Percentiles rank a stretch among this genome's conserved stretches.
Conservation (phyloP, 2,888 invertebrate genomes). For the Caenorhabditis sp. region DNA sequence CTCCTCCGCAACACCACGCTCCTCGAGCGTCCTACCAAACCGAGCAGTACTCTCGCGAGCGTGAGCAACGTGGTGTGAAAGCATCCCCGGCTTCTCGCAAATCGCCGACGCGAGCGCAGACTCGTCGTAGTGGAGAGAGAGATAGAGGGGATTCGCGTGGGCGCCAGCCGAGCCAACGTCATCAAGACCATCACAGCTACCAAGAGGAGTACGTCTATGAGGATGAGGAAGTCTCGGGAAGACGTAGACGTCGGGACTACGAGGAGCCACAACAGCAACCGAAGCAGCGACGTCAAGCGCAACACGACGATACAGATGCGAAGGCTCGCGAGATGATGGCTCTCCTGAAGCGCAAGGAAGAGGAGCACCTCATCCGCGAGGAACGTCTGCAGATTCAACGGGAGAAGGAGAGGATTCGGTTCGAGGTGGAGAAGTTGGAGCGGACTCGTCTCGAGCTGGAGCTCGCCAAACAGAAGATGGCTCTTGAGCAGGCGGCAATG, state of each 20-base stretch:
- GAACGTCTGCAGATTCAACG: slow-evolving; percentile 87
- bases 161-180: background rate
- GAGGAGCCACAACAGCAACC: background rate
- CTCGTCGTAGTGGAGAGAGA: background rate
- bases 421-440: slow-evolving; percentile 92
- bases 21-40: slow-evolving; percentile 40
- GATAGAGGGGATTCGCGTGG: background rate
- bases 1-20: slow-evolving; percentile 4
- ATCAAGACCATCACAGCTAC: background rate
- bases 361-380: slow-evolving; percentile 90
- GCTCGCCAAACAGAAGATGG: slow-evolving; percentile 85
- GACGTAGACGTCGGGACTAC: background rate
- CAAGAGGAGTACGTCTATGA: background rate
- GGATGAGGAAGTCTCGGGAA: background rate
- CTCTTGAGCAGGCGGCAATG: slow-evolving; percentile 27
- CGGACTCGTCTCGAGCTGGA: slow-evolving; percentile 92
- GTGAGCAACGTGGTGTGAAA: background rate
- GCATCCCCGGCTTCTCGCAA: no score
- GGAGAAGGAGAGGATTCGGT: slow-evolving; percentile 82
- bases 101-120: background rate
- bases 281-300: background rate
- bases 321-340: slow-evolving; percentile 87
- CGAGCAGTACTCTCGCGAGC: slow-evolving; percentile 22
- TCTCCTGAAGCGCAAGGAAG: slow-evolving; percentile 89
- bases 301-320: background rate